Conservation (phyloP, 2,888 invertebrate species). For the Drosophila yooni region DNA sequence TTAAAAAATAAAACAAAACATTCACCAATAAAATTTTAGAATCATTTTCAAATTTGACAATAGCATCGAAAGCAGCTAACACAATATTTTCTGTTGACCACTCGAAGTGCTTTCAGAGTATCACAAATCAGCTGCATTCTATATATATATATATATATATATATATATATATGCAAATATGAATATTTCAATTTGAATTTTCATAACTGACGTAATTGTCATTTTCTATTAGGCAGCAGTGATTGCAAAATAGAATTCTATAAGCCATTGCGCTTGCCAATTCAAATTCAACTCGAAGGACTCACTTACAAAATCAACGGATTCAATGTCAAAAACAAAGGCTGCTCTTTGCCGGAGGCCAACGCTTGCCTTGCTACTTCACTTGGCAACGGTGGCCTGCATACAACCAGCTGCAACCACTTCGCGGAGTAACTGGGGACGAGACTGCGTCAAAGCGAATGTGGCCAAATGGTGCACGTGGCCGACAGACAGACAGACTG, state of each 20-base stretch:
- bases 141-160: neutral
- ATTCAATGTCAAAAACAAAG: slow-evolving; percentile 50
- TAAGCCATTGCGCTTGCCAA: slow-evolving; percentile 7
- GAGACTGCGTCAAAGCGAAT: slow-evolving; percentile 43
- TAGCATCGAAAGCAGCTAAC: neutral
- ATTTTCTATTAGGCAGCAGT: neutral
- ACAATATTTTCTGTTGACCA: neutral
- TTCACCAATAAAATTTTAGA: neutral
- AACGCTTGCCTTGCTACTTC: slow-evolving; percentile 12
- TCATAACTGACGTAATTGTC: neutral
- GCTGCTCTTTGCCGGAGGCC: slow-evolving; percentile 9
- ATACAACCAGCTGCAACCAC: slow-evolving; percentile 7
- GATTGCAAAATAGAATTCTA: neutral
- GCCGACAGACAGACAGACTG: neutral
- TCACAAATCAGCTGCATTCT: neutral
- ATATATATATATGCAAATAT: neutral
- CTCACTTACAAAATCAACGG: slow-evolving; percentile 17
- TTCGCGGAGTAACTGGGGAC: slow-evolving; percentile 55
- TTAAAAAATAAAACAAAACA: neutral
- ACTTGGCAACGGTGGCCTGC: slow-evolving; percentile 28
- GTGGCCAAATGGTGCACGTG: slow-evolving; percentile 58
- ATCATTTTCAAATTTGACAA: slow-evolving; percentile 16
- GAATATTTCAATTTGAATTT: neutral
- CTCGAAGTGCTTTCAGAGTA: neutral
- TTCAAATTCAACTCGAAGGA: slow-evolving; percentile 38